Conservation (phyloP, 2,797 vertebrate genomes). For the Mastacembelus armatus region DNA sequence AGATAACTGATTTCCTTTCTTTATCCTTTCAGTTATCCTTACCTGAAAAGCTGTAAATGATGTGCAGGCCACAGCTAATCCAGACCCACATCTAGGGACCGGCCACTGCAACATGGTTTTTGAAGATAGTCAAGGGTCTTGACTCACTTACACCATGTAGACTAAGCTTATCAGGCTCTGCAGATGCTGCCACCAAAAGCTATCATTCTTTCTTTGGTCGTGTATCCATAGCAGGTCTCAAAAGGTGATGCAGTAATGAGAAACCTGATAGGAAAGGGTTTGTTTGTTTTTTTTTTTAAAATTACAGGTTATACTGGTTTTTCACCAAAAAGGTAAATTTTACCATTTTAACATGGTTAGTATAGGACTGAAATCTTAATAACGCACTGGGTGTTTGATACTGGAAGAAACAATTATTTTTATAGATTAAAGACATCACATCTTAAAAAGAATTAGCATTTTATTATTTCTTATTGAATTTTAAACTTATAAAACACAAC, state of each 20-base stretch:
- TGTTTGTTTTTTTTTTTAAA: slow-evolving; percentile 44
- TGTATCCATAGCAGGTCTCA: slow-evolving; percentile 40
- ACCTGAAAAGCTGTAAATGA: slow-evolving; percentile 55
- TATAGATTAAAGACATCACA: too few relatives aligned
- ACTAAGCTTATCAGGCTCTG: slow-evolving; percentile 67
- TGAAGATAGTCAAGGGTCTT: slow-evolving; percentile 71
- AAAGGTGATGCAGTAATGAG: slow-evolving; percentile 42
- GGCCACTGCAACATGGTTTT: slow-evolving; percentile 61
- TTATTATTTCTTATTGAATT: too few relatives aligned
- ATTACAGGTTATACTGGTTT: neutral
- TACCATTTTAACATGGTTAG: neutral
- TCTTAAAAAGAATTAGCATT: too few relatives aligned
- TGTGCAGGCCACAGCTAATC: slow-evolving; percentile 62
- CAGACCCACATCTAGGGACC: slow-evolving; percentile 45
- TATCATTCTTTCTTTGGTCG: slow-evolving; percentile 48
- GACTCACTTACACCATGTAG: slow-evolving; percentile 68
- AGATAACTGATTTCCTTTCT: slow-evolving; percentile 61
- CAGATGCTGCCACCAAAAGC: slow-evolving; percentile 61
- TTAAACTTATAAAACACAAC: too few relatives aligned
- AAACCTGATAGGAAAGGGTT: slow-evolving; percentile 30
- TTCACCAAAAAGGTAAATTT: slow-evolving; percentile 1
- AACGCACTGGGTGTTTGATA: too few relatives aligned
- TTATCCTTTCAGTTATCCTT: slow-evolving; percentile 57
- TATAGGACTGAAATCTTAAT: too few relatives aligned
- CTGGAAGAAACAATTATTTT: too few relatives aligned